A percentile compares a stretch with the other conserved stretches of the same genome.
phyloP scores from a whole-genome alignment of 2,113 vertebrate species.

The Cyanistes caeruleus region DNA sequence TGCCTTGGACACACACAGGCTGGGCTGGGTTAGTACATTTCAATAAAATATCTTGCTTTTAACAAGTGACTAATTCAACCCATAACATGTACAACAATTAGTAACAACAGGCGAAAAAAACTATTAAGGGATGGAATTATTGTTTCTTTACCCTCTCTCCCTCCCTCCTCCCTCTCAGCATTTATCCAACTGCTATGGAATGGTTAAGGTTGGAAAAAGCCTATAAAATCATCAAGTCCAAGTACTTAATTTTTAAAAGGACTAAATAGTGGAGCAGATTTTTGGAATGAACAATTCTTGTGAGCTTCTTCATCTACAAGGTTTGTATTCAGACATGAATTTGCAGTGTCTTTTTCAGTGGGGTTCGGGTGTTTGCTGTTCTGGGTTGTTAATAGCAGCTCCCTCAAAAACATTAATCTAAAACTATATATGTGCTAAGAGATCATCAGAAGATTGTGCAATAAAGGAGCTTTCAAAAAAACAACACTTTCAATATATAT shows the following conservation, averaged over 20 bases:
- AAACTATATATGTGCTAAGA: background rate
- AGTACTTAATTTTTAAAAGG: background rate
- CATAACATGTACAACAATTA: background rate
- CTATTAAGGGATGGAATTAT: background rate
- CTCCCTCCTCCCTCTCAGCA: background rate
- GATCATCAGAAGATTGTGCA: background rate
- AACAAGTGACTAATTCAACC: background rate
- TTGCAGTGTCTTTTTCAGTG: background rate
- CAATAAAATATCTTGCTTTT: background rate
- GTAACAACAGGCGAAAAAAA: background rate
- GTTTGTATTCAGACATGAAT: background rate
- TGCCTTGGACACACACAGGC: background rate
- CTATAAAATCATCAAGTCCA: background rate
- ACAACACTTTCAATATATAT: background rate
- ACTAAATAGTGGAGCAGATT: background rate
- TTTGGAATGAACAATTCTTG: background rate
- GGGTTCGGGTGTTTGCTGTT: background rate
- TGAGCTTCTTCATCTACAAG: background rate
- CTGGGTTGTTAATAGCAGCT: background rate
- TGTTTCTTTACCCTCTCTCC: background rate
- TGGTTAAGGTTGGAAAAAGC: background rate
- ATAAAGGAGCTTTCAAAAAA: background rate
- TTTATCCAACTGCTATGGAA: background rate
- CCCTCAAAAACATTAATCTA: background rate
- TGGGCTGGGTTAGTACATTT: background rate